Evolutionary conservation across 2,888 invertebrate genomes (phyloP), one percentile per base, ranked within the genome.

Genomic region (Eupithecia abbreviata): DNA sequence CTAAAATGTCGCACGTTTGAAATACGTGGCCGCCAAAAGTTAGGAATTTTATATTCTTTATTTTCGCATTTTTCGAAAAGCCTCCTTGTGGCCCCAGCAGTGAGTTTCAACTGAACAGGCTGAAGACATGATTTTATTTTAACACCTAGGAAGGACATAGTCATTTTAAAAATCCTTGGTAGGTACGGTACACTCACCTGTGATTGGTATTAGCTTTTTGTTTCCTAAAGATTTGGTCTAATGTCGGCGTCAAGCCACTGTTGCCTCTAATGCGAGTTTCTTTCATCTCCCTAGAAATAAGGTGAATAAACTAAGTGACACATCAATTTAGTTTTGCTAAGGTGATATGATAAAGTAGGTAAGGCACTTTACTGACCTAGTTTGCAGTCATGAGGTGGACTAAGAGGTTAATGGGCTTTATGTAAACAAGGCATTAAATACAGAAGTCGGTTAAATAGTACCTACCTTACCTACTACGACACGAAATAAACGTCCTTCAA

Each of bases 211-310:
- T 89, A 68, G 83, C 80, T 83, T 87, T 88, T 67, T 84, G 76
- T 82, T 83, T 88, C 75, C 86, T 86, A 80, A 87, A 81, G 5
- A 81, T 80, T 72, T 79, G 79, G 49, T 90, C 89, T 30, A 85
- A 72, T 47, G 82, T 83, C 18, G 89, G 83, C 72, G 88, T 84
- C 5, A 87, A 83, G 69, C 89, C 88, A 75, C 82, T 87, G 79
- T 84, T 88, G 73, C 89, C 90, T 80, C 83, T 87, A 75, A 94
- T 93, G 79, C 92, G 93, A 12, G 93, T 92, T 82, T 94, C 92
- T 89, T 94, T 94, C 88, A 94, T 91, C 89, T 93, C 92, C 87
- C 94, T 95, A 85, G 90, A 75, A 73, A 18, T 6, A 68, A 47
- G 45, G 62, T 62, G 30, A 10, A 4, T 58, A 10, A 62, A 62